Base-by-base conservation (phyloP, 2,113 vertebrate species). In the Herpailurus yagouaroundi region DNA sequence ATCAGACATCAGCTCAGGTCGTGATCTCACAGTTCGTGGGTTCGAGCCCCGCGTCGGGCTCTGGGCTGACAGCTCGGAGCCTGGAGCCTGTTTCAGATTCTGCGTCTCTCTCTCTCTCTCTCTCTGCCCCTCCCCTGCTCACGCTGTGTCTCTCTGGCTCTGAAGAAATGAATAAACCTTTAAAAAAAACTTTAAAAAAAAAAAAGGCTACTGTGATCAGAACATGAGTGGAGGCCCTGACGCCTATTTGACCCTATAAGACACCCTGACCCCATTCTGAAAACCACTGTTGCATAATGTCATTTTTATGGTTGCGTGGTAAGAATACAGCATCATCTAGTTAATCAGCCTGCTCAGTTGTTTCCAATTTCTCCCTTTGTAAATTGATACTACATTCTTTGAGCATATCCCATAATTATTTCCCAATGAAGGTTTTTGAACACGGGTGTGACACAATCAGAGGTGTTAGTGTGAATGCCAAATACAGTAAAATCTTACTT, bases 371-470 rank as follows among this genome's bases (percentile, higher is more conserved):
- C 87, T 55, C 41, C 84, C 84, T 80, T 86, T 94, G 93, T 95
- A 94, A 96, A 71, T 33, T 64, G 94, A 94, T 41, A 18, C 73
- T 84, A 45, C 7, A 18, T 96, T 94, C 92, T 89, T 64, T 83
- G 73, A 96, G 87, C 83, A 92, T 68, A 96, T 97, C 94, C 92
- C 87, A 64, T 97, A 80, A 97, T 97, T 96, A 97, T 91, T 96
- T 96, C 91, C 77, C 96, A 87, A 15, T 52, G 95, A 92, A 87
- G 83, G 60, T 80, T 95, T 95, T 69, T 95, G 80, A 93, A 92
- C 93, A 81, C 8, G 23, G 79, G 23, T 60, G 13, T 95, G 98
- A 95, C 80, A 71, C 81, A 87, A 95, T 90, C 81, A 66, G 76
- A 94, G 69, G 57, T 82, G 88, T 96, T 95, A 93, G 31, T 45